Base-by-base conservation (phyloP, 2,888 invertebrate genomes). In the Scaptomyza flava region DNA sequence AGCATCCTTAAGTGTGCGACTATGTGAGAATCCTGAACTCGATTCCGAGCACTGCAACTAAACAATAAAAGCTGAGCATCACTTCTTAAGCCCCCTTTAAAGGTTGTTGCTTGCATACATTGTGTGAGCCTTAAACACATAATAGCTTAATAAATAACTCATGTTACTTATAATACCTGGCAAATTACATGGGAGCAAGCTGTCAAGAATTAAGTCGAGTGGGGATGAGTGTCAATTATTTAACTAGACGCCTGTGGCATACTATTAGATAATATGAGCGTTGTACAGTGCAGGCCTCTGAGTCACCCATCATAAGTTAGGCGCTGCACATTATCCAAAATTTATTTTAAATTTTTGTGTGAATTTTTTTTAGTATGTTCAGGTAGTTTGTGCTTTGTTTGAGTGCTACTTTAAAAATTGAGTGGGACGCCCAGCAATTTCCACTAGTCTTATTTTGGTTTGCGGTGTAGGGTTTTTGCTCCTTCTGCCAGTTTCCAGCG, bases 101-200 rank as follows among this genome's bases (percentile, higher is more conserved):
- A 62, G 45, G 47, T 46, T 33, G 42, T 41, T 34, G n/a, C 17
- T 8, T 17, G 33, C 4, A 5, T 36, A 62, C 61, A 76, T 79
- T 79, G 73, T 85, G 57, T 85, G 71, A 64, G 77, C 77, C 62
- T 87, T 87, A 83, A 85, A 81, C 85, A 83, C 85, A 74, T 87
- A 84, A 87, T 87, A 87, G 81, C 87, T 81, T 79, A 84, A 79
- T 83, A 79, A 81, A 79, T 79, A 79, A 81, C 52, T 72, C 70
- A 81, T 78, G 67, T 74, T 67, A 72, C 73, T 62, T 67, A 72
- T 74, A 77, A 72, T 77, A 59, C 72, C 77, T 59, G 72, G 61
- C 59, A n/a, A 62, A 62, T 72, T 62, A 77, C 68, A 60, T 73
- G 78, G 58, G 48, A 36, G 46, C 46, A 53, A 48, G 20, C 66